A percentile compares a stretch with the other conserved stretches of the same genome.
Evolutionary conservation across 2,113 vertebrate genomes (phyloP).

Genomic region (Poecilia latipinna): DNA sequence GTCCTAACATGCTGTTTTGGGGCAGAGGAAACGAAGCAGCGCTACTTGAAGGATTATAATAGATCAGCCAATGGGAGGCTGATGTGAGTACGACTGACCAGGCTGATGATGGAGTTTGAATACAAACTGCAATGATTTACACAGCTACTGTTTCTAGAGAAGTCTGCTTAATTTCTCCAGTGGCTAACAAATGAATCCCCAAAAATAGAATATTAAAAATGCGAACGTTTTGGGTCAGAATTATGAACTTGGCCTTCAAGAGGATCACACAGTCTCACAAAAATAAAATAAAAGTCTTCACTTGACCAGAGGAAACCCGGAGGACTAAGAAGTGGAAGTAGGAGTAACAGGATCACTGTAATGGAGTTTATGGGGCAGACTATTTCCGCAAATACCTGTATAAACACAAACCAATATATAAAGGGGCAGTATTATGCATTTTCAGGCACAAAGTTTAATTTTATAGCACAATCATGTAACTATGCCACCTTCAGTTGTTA

Average conservation of each 20-base stretch:
- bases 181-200: conserved; percentile 8
- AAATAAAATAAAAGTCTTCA: background rate
- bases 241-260: conserved; percentile 36
- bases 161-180: conserved; percentile 10
- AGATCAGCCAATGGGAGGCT: background rate
- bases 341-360: background rate
- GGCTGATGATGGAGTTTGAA: no score
- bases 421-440: no score
- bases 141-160: background rate
- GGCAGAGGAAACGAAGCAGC: background rate
- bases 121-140: background rate
- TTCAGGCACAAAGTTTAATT: no score
- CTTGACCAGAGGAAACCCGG: background rate
- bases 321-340: background rate
- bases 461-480: no score
- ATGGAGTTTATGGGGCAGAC: background rate
- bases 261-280: background rate
- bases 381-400: background rate
- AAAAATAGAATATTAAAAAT: conserved; percentile 42
- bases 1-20: background rate
- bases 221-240: conserved; percentile 32
- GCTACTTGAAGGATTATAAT: background rate
- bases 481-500: no score
- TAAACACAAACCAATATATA: no score
- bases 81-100: background rate